phyloP scores from a whole-genome alignment of 2,888 invertebrate genomes.

The Synanthedon myopaeformis region DNA sequence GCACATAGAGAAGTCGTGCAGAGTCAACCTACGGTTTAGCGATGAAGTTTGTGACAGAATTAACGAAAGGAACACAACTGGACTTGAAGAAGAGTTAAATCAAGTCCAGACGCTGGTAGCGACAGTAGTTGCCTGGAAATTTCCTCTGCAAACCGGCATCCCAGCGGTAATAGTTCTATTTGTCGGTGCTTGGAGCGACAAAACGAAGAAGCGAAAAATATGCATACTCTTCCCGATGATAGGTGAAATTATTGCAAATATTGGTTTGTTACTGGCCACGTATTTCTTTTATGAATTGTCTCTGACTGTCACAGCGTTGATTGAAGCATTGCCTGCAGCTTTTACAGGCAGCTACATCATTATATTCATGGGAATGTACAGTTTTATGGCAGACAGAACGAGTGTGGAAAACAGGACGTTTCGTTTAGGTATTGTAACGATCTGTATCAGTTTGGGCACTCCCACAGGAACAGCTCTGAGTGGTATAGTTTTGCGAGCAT shows the following conservation, averaged over 20 bases:
- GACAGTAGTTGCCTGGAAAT: slow-evolving; percentile 69
- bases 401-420: slow-evolving; percentile 72
- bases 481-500: slow-evolving; percentile 51
- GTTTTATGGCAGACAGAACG: slow-evolving; percentile 73
- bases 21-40: slow-evolving; percentile 62
- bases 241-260: slow-evolving; percentile 67
- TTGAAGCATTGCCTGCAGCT: slow-evolving; percentile 70
- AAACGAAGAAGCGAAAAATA: slow-evolving; percentile 69
- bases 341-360: slow-evolving; percentile 72
- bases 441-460: slow-evolving; percentile 62
- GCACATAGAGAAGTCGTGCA: slow-evolving; percentile 71
- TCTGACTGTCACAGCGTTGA: slow-evolving; percentile 57
- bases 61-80: slow-evolving; percentile 45
- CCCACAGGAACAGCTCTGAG: slow-evolving; percentile 66
- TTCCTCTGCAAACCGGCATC: slow-evolving; percentile 69
- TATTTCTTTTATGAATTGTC: slow-evolving; percentile 68
- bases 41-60: slow-evolving; percentile 67
- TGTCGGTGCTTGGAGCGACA: slow-evolving; percentile 74
- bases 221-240: slow-evolving; percentile 69
- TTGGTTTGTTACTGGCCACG: slow-evolving; percentile 66
- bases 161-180: slow-evolving; percentile 70
- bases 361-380: slow-evolving; percentile 72
- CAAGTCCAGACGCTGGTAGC: slow-evolving; percentile 64
- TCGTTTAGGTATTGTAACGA: slow-evolving; percentile 71
- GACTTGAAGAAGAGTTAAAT: slow-evolving; percentile 45